Evolutionary conservation across 1,140 invertebrate species (phyloP), one percentile per base, ranked within the genome.

Genomic region (Cephus cinctus): DNA sequence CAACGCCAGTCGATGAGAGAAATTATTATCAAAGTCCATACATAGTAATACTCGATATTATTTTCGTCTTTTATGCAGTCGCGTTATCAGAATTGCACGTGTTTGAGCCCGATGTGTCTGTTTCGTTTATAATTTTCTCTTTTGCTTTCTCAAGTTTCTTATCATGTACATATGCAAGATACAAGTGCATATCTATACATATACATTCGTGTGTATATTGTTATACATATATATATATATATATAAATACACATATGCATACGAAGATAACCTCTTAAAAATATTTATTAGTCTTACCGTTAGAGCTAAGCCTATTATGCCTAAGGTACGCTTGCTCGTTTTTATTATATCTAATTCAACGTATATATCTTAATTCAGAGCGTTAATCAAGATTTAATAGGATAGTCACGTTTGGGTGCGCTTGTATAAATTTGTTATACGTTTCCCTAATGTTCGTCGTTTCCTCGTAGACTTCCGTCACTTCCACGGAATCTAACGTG

Each of bases 361-460:
- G n/a, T n/a, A n/a, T n/a, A n/a, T n/a, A n/a, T n/a, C n/a, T n/a
- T n/a, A n/a, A n/a, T n/a, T n/a, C n/a, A n/a, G 27, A 30, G 27
- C 11, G 2, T 30, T 30, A 9, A 9, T 30, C 27, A 30, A 9
- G 9, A 36, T 36, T n/a, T n/a, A n/a, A n/a, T 36, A 36, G 34
- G 3, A 36, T 36, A 36, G 34, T 36, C 34, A 36, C 34, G 19
- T n/a, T 36, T 36, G 34, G 34, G 34, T 36, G 34, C 34, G 34
- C 19, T 36, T 36, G 14, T 5, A 15, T 36, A 9, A 9, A 15
- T 8, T 36, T 30, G 9, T 2, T 30, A 30, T 30, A 9, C 12
- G 14, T 12, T 11, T 30, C 12, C 11, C 12, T 30, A 2, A 11
- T 30, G 14, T 2, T 30, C 2, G 14, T 30, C 12, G 6, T 30